phyloP scores from a whole-genome alignment of 2,797 vertebrate species.

The Pangasius mekongensis region DNA sequence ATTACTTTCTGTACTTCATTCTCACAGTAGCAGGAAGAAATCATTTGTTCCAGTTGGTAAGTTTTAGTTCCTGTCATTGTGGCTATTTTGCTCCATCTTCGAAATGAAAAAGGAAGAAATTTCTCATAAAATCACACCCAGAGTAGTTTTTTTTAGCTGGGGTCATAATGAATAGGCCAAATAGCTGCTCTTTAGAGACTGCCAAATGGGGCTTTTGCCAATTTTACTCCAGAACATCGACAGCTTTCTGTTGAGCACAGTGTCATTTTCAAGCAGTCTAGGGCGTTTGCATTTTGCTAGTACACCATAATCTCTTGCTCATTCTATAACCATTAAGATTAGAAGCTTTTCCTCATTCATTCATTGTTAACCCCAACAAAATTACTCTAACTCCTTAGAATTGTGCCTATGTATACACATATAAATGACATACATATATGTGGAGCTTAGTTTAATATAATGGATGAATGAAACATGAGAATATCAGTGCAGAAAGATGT shows the following conservation, averaged over 20 bases:
- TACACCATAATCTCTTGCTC: neutral
- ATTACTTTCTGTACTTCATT: neutral
- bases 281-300: neutral
- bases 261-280: neutral
- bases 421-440: neutral
- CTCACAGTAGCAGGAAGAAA: neutral
- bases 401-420: neutral
- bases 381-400: neutral
- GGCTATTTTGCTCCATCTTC: neutral
- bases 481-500: neutral
- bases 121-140: neutral
- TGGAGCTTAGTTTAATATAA: neutral
- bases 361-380: neutral
- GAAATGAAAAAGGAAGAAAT: neutral
- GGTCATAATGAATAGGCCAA: neutral
- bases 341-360: neutral
- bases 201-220: neutral
- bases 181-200: constrained; percentile 6
- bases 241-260: neutral
- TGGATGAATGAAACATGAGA: neutral
- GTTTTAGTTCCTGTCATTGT: neutral
- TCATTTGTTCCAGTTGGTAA: constrained; percentile 13
- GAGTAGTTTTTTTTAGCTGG: neutral
- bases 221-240: neutral
- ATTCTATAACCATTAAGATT: neutral